Base-by-base conservation (phyloP, 2,797 vertebrate genomes). In the Delichon dasypus region DNA sequence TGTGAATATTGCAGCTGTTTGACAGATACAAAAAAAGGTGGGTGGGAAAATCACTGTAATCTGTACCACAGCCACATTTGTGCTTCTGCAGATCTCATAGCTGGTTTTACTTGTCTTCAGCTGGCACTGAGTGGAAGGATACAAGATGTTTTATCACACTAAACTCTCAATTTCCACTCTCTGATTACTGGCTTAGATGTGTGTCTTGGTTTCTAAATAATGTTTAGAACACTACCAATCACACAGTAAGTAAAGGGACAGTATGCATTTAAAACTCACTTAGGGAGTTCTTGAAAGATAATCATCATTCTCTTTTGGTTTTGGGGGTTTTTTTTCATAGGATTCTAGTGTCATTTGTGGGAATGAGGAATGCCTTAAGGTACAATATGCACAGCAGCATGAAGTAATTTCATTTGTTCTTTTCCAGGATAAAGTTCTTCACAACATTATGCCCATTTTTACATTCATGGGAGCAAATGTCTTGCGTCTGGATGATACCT, bases 381-480 rank as follows among this genome's bases (percentile, higher is more conserved):
- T 85, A 6, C 18, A 78, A 55, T 27, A 44, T 6, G 30, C 29
- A 55, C 40, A 70, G 29, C 58, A 80, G 18, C 58, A 53, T 62
- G 89, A 93, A 79, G 34, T 83, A 67, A 92, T 81, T 73, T 40
- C 5, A 89, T 90, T 55, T 89, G 5, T 67, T 75, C 58, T 88
- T 67, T 97, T 97, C n/a, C 97, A 99, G 99, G 99, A 99, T 87
- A 99, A 99, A 92, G 99, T 99, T 79, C 98, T 99, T 20, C 99
- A 99, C 97, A 99, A 99, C 93, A 99, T 99, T 95, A 99, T 99
- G 99, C 98, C 99, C 77, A 99, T 99, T 97, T 99, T 99, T 95
- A 99, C 99, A 36, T 99, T 99, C 97, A 99, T 99, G 99, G 99
- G 99, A 11, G 98, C 99, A 60, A 99, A 97, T 91, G 97, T 99